These are phyloP conservation scores for Sciurus niger DNA, from an alignment of 2,113 vertebrate genomes.

Conservation along the genomic window DNA sequence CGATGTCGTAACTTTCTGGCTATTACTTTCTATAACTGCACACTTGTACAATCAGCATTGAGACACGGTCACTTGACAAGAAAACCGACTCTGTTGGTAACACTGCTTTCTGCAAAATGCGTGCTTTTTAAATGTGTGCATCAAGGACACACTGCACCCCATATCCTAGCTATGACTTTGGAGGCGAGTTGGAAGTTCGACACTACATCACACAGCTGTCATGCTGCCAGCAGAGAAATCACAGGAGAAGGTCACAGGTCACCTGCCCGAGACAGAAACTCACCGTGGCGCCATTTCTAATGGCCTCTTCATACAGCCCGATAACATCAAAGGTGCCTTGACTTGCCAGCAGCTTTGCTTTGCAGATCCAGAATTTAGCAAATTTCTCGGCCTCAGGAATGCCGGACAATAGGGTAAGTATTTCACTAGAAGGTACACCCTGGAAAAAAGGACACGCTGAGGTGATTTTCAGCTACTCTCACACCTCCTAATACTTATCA, in stretches of 20 bases:
- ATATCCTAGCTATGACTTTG: neutral
- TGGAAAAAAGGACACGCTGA: conserved; percentile 77
- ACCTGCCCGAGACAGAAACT: conserved; percentile 64
- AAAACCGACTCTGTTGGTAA: conserved; percentile 22
- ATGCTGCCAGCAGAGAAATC: neutral
- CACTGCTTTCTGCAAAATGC: neutral
- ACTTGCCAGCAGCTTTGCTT: conserved; percentile 90
- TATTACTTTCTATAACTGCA: neutral
- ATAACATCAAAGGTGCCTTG: conserved; percentile 90
- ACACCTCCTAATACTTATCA: neutral
- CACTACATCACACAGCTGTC: neutral
- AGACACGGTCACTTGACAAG: neutral
- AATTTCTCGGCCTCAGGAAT: conserved; percentile 94
- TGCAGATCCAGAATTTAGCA: conserved; percentile 96
- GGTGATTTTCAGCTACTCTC: conserved; percentile 2
- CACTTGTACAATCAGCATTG: conserved; percentile 28
- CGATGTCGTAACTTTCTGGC: neutral
- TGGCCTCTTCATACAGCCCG: conserved; percentile 92
- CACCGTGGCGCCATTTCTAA: conserved; percentile 91
- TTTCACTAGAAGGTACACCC: conserved; percentile 88
- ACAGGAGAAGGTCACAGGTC: neutral
- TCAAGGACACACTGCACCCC: neutral
- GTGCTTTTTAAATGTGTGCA: conserved; percentile 16
- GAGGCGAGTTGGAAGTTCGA: neutral
- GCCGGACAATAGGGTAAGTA: conserved; percentile 88